Percentiles rank a stretch among this genome's conserved stretches.
Evolutionary conservation across 2,113 vertebrate species (phyloP).

Genomic region (Puffinus mauretanicus): DNA sequence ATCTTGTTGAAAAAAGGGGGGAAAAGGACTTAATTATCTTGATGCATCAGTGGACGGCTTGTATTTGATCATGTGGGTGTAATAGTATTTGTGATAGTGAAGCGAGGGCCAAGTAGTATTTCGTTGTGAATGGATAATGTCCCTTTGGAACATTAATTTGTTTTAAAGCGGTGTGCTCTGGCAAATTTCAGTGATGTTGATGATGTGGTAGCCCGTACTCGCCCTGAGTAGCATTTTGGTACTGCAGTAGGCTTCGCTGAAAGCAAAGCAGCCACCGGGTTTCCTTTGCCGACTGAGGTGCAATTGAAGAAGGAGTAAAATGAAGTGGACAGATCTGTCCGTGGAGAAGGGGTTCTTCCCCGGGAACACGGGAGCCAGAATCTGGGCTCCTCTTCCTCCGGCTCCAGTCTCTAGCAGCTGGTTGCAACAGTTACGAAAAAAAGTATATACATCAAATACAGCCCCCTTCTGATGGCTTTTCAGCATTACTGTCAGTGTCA

Average conservation of each 20-base stretch:
- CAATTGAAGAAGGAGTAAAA: not conserved
- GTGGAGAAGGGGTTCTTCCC: not conserved
- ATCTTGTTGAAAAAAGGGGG: not conserved
- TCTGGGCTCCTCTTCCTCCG: not conserved
- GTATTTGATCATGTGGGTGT: conserved; percentile 7
- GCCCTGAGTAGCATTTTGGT: not conserved
- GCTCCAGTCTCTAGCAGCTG: not conserved
- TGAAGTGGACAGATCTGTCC: not conserved
- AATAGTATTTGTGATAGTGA: conserved; percentile 30
- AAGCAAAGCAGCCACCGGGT: not conserved
- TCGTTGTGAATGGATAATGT: not conserved
- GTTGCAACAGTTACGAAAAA: conserved; percentile 38
- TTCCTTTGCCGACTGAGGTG: not conserved
- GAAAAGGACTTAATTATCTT: conserved; percentile 35
- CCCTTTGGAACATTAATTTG: not conserved
- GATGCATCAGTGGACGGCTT: conserved; percentile 3
- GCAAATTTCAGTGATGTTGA: not conserved
- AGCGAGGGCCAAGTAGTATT: conserved; percentile 40
- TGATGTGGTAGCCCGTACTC: not conserved
- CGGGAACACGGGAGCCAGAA: not conserved
- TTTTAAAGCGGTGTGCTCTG: not conserved
- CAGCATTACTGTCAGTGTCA: not conserved
- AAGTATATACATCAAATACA: not conserved
- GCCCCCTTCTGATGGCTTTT: conserved; percentile 36
- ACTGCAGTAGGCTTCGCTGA: not conserved